Conservation (phyloP, 2,888 invertebrate species). For the Mystacides longicornis region DNA sequence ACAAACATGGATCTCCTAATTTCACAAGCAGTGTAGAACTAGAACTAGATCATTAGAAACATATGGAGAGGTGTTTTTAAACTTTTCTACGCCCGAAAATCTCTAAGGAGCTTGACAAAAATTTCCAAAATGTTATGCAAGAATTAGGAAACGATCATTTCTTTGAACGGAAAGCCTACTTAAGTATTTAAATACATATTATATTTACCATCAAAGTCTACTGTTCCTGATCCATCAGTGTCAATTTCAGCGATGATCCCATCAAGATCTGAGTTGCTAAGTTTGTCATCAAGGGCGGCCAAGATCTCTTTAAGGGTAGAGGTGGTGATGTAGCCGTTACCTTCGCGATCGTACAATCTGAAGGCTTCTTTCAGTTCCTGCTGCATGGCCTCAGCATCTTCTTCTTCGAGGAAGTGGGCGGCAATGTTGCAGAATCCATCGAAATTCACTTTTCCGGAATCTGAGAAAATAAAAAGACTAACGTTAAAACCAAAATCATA, state of each 20-base stretch:
- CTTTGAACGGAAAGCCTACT: too few species aligned
- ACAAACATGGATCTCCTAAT: too few species aligned
- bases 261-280: slow-evolving; percentile 86
- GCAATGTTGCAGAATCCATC: slow-evolving; percentile 91
- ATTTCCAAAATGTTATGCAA: too few species aligned
- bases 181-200: not conserved
- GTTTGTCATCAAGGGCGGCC: slow-evolving; percentile 86
- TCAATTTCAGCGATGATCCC: slow-evolving; percentile 98
- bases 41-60: too few species aligned
- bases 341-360: slow-evolving; percentile 94
- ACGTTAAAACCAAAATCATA: too few species aligned
- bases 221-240: slow-evolving; percentile 96
- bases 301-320: slow-evolving; percentile 89
- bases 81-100: too few species aligned
- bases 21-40: too few species aligned
- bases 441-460: slow-evolving; percentile 85
- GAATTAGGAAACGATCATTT: too few species aligned
- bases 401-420: slow-evolving; percentile 90
- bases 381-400: slow-evolving; percentile 93
- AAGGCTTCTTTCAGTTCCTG: slow-evolving; percentile 97
- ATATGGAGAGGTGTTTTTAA: too few species aligned
- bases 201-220: slow-evolving; percentile 90
- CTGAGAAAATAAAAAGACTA: slow-evolving; percentile 40
- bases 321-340: slow-evolving; percentile 89
- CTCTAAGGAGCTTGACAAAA: too few species aligned